Evolutionary conservation across 2,888 invertebrate species (phyloP), one percentile per base, ranked within the genome.

Genomic region (Lagria hirta): DNA sequence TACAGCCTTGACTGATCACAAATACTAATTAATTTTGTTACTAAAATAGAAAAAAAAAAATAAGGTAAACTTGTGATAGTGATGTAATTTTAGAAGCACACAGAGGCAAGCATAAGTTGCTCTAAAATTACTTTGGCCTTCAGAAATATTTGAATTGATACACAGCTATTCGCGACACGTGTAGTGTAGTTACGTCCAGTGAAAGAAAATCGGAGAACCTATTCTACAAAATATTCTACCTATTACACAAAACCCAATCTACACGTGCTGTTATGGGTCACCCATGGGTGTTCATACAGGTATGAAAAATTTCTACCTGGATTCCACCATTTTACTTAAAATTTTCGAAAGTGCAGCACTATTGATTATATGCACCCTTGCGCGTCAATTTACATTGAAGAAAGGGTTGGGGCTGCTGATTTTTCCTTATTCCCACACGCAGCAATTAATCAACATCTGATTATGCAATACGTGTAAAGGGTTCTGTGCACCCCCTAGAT

Each of bases 381-480:
- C n/a, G n/a, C n/a, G n/a, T n/a, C n/a, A 18, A 18, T 18, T 6
- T 18, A 18, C 18, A 6, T 18, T 6, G 18, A 18, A 18, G 5
- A 40, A 32, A 40, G 20, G 42, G 26, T 35, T 29, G 43, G 24
- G 41, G 21, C 33, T 6, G 33, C 32, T 11, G 37, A 48, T 28
- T 38, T 38, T 41, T 38, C 44, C 44, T 32, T 14, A 41, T 41
- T 44, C 43, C 43, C 48, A 44, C 41, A 43, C 29, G 23, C 36
- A 35, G 27, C 38, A 42, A 48, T 48, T 48, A 43, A 44, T 43
- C 48, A 44, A 44, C 43, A 48, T 41, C 43, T 44, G 32, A 44
- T 44, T 41, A 33, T 41, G 27, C 38, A 35, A 41, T 29, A 26
- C 38, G 10, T 22, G 32, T 28, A 35, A 27, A 26, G 43, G 37